phyloP scores from a whole-genome alignment of 2,113 vertebrate species.

The Orthochromis malagaraziensis region DNA sequence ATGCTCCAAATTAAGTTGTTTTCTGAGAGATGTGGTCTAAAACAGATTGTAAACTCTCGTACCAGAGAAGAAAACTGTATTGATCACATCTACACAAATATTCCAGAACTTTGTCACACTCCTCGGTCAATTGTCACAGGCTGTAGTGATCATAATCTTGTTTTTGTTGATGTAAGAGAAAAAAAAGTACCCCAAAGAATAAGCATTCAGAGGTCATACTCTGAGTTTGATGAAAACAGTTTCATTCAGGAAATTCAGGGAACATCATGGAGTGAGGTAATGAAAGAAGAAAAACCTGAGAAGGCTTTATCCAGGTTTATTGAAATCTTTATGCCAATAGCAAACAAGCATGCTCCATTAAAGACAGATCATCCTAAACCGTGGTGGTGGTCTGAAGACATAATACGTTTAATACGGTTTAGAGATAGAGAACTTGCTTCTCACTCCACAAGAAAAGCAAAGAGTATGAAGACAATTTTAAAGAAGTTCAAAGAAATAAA shows the following conservation, averaged over 20 bases:
- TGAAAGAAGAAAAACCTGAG: not conserved
- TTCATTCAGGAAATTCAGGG: accelerated
- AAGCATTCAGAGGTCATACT: accelerated
- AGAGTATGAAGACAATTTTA: too few species aligned
- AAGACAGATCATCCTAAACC: not conserved
- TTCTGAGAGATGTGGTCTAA: not conserved
- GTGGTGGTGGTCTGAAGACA: not conserved
- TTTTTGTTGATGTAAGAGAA: accelerated
- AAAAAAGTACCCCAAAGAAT: not conserved
- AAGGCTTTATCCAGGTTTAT: not conserved
- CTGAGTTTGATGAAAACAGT: accelerated
- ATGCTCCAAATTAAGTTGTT: not conserved
- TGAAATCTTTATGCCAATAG: not conserved
- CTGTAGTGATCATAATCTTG: not conserved
- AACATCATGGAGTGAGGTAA: not conserved
- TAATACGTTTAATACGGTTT: too few species aligned
- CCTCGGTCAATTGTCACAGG: accelerated
- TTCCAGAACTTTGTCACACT: accelerated
- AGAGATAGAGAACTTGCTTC: too few species aligned
- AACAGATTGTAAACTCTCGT: not conserved
- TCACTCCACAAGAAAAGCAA: too few species aligned
- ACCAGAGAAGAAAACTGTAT: not conserved
- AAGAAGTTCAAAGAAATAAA: too few species aligned
- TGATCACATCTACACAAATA: not conserved
- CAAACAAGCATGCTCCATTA: not conserved